Percentiles rank a stretch among this genome's conserved stretches.
Evolutionary conservation across 2,888 invertebrate species (phyloP).

Genomic region (Lasioglossum marginatum): DNA sequence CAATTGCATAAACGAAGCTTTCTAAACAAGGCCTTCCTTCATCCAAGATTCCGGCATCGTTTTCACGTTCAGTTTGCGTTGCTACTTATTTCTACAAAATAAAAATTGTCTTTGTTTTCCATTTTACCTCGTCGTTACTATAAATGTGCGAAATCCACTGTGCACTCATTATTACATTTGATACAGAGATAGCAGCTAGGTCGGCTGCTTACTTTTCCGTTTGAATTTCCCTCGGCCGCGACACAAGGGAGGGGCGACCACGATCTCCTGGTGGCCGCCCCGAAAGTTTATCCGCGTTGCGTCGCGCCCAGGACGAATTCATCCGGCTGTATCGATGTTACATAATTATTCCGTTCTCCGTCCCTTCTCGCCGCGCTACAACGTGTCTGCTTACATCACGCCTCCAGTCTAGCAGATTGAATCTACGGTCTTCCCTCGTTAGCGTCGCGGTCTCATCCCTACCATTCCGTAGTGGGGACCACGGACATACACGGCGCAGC

Average conservation of each 20-base stretch:
- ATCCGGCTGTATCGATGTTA: slow-evolving; percentile 12
- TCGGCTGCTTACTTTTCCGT: neutral
- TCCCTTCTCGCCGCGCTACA: neutral
- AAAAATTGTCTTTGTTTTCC: neutral
- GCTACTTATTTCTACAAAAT: neutral
- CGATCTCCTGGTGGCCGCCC: neutral
- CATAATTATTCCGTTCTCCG: neutral
- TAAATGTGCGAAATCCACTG: neutral
- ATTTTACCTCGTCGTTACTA: no score
- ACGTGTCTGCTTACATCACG: slow-evolving; percentile 1
- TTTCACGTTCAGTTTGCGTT: neutral
- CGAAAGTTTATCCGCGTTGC: neutral
- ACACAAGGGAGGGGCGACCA: neutral
- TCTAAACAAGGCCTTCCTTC: neutral
- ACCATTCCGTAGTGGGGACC: neutral
- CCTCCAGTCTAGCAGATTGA: neutral
- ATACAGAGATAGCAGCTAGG: neutral
- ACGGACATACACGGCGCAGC: neutral
- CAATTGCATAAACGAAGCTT: neutral
- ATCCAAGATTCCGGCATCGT: neutral
- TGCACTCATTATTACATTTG: neutral
- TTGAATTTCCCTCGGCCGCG: neutral
- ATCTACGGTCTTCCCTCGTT: neutral
- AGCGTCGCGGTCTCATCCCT: neutral
- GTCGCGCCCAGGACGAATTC: neutral